A percentile compares a stretch with the other conserved stretches of the same genome.
These are phyloP conservation scores for Sesamia nonagrioides DNA, from an alignment of 1,140 invertebrate species.

Conservation along the genomic window DNA sequence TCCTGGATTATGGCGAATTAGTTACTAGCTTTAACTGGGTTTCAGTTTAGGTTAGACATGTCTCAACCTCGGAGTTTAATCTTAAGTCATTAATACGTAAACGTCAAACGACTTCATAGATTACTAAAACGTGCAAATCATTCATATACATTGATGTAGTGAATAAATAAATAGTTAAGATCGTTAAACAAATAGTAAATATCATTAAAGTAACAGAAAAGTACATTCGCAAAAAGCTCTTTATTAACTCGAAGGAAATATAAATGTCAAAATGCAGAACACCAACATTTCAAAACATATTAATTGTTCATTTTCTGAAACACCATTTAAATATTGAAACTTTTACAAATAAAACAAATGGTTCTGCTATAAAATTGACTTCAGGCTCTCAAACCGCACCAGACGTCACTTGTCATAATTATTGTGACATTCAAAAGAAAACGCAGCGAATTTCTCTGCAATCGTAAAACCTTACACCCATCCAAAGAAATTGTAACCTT, in stretches of 20 bases:
- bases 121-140: not conserved
- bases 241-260: not conserved
- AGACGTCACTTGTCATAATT: slow-evolving; percentile 49
- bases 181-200: not conserved
- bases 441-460: slow-evolving; percentile 55
- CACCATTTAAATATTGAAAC: slow-evolving; percentile 36
- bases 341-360: slow-evolving; percentile 28
- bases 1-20: slow-evolving; percentile 18
- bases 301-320: slow-evolving; percentile 8
- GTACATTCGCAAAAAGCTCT: not conserved
- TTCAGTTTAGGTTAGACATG: not conserved
- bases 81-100: not conserved
- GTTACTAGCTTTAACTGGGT: not conserved
- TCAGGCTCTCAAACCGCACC: slow-evolving; percentile 20
- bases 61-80: not conserved
- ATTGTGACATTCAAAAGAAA: slow-evolving; percentile 57
- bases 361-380: slow-evolving; percentile 39
- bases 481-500: slow-evolving; percentile 6
- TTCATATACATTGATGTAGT: not conserved
- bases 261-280: slow-evolving; percentile 22
- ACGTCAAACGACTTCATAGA: not conserved
- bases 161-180: not conserved
- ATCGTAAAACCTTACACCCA: slow-evolving; percentile 6
- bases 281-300: slow-evolving; percentile 25
- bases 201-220: not conserved